Base-by-base conservation (phyloP, 2,888 invertebrate species). In the Parnassius orleans region DNA sequence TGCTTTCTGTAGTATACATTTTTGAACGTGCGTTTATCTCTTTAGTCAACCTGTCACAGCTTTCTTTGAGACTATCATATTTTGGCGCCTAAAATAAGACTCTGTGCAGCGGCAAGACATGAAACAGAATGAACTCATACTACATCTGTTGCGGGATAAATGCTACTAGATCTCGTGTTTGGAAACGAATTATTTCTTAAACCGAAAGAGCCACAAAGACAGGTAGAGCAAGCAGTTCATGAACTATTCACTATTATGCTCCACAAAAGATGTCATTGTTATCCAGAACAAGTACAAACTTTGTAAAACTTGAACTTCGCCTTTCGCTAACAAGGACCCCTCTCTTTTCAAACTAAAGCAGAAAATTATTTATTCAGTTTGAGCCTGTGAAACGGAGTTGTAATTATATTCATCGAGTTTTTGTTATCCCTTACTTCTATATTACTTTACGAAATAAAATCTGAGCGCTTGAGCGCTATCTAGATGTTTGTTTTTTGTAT, bases 261-360 rank as follows among this genome's bases (percentile, higher is more conserved):
- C 42, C n/a, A 60, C 60, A 60, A 60, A 54, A 60, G 54, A 60
- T 60, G 55, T 60, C 60, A 55, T 60, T 60, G 60, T 60, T 55
- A 60, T n/a, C 60, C 60, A 50, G 60, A 60, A 33, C 54, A 55
- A 60, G 60, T 55, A 50, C 14, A 51, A 60, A 60, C 43, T 60
- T 60, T 60, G 60, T 60, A 50, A 60, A 55, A 60, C 60, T 60
- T 55, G 42, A 60, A 60, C 50, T 60, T 60, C 60, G 60, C 60
- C 43, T 54, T 55, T 50, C 60, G 33, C 50, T 60, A 60, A 60
- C 60, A 47, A 61, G 52, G 47, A 42, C 46, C 44, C 56, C 56
- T 46, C 52, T 46, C 61, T 52, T 52, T 61, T 46, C 15, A 15
- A 61, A 55, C 55, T 56, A 52, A 56, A 52, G 56, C 61, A 46